A percentile compares a stretch with the other conserved stretches of the same genome.
Evolutionary conservation across 2,113 vertebrate genomes (phyloP).

Genomic region (Irena cyanogastra): DNA sequence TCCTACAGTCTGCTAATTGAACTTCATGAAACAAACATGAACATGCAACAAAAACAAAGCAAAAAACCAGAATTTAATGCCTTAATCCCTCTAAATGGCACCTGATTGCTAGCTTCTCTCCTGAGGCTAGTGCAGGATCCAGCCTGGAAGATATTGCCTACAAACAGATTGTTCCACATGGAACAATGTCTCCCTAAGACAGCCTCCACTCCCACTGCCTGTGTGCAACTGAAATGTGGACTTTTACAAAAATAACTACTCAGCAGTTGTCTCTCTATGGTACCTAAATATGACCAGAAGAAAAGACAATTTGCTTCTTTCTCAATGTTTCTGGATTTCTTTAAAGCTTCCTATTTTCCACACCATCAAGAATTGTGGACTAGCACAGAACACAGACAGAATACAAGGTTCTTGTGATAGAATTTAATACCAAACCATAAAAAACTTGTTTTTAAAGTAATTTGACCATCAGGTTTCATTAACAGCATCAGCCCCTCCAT

Average conservation of each 20-base stretch:
- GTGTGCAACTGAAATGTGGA: background rate
- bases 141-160: background rate
- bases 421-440: background rate
- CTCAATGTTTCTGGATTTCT: background rate
- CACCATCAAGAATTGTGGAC: background rate
- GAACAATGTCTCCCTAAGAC: background rate
- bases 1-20: background rate
- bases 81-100: background rate
- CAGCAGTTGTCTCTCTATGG: background rate
- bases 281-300: background rate
- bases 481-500: background rate
- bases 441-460: background rate
- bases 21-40: background rate
- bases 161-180: background rate
- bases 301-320: background rate
- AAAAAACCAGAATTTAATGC: background rate
- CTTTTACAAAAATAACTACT: background rate
- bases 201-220: background rate
- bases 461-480: background rate
- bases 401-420: background rate
- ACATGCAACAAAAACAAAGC: background rate
- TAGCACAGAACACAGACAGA: background rate
- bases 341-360: too few relatives aligned
- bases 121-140: background rate
- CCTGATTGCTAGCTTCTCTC: background rate